phyloP scores from a whole-genome alignment of 2,113 vertebrate genomes.

The Rutilus rutilus region DNA sequence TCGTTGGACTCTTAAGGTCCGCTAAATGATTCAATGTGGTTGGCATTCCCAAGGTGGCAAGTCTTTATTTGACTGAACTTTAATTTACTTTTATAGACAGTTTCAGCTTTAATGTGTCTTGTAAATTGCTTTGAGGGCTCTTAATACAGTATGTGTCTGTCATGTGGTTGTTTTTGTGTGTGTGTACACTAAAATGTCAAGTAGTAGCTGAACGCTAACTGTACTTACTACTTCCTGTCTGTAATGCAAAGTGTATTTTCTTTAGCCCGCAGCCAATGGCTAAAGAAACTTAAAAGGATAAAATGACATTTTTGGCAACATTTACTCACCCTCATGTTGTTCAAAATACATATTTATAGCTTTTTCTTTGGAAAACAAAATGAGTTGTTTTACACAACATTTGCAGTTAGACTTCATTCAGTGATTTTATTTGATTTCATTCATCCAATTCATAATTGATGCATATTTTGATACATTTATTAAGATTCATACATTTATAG shows the following conservation, averaged over 20 bases:
- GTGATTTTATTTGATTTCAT: neutral
- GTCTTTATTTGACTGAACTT: constrained; percentile 18
- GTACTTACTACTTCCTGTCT: constrained; percentile 10
- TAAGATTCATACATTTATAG: neutral
- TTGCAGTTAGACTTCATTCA: neutral
- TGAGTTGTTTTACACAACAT: neutral
- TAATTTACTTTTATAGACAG: constrained; percentile 37
- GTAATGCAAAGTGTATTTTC: neutral
- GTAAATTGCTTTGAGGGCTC: constrained; percentile 3
- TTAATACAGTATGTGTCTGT: constrained; percentile 20
- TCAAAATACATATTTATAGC: neutral
- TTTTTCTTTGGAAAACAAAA: neutral
- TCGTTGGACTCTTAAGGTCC: neutral
- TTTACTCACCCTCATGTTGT: neutral
- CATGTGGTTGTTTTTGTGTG: neutral
- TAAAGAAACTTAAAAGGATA: neutral
- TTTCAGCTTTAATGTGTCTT: constrained; percentile 27
- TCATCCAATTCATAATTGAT: neutral
- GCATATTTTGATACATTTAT: neutral
- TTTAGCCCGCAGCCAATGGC: neutral
- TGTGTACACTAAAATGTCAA: constrained; percentile 6
- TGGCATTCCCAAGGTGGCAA: neutral
- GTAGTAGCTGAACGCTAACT: neutral
- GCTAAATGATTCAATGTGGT: neutral
- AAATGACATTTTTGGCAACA: neutral